Evolutionary conservation across 1,140 invertebrate species (phyloP).

Genomic region (Calliopsis andreniformis): DNA sequence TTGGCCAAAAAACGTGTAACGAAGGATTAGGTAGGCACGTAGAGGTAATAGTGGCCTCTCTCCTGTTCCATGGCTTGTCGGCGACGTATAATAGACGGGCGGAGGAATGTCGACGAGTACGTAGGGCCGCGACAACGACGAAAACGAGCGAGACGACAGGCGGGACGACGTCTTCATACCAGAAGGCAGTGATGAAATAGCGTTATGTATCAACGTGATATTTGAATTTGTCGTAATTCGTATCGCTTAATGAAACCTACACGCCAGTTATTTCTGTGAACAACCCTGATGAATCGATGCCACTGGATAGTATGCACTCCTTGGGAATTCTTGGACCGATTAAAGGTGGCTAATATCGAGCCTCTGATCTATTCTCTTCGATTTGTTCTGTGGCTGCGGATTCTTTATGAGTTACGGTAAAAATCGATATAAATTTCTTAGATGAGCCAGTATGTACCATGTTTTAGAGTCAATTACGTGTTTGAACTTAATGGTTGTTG

Average conservation of each 20-base stretch:
- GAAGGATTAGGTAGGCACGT: constrained; percentile 66
- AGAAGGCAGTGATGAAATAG: constrained; percentile 69
- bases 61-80: constrained; percentile 8
- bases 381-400: constrained; percentile 6
- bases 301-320: constrained; percentile 40
- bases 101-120: constrained; percentile 44
- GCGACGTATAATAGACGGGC: constrained; percentile 53
- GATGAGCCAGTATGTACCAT: background rate
- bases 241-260: constrained; percentile 69
- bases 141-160: constrained; percentile 32
- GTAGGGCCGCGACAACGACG: constrained; percentile 51
- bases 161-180: constrained; percentile 66
- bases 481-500: background rate
- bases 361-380: constrained; percentile 34
- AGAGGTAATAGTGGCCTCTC: constrained; percentile 22
- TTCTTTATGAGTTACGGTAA: constrained; percentile 12
- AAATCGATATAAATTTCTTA: background rate
- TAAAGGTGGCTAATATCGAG: constrained; percentile 16
- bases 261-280: constrained; percentile 64
- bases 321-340: constrained; percentile 27
- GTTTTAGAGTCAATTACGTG: background rate
- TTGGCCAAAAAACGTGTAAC: constrained; percentile 59
- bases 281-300: constrained; percentile 57
- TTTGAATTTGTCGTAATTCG: constrained; percentile 77
- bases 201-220: constrained; percentile 74